Conservation (phyloP, 2,888 invertebrate genomes). For the Hemistola chrysoprasaria region DNA sequence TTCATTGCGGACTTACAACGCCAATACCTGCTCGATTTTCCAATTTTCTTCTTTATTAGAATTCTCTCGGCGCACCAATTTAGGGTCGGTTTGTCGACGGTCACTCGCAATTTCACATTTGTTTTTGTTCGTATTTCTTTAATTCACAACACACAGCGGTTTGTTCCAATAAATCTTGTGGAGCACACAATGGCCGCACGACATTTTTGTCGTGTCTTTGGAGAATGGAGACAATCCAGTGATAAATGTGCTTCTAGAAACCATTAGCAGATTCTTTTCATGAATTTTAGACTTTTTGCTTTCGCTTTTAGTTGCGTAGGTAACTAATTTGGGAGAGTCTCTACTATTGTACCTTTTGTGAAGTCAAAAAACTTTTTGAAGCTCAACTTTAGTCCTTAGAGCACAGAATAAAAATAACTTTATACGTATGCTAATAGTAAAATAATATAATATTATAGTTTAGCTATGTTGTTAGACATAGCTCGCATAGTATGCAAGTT, state of each 20-base stretch:
- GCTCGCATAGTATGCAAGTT: too few relatives aligned
- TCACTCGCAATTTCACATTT: conserved; percentile 44
- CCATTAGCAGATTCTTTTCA: conserved; percentile 10
- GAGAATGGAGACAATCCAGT: conserved; percentile 28
- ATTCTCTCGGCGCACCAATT: conserved; percentile 45
- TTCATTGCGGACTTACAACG: conserved; percentile 17
- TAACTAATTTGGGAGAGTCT: too few relatives aligned
- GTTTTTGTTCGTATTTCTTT: conserved; percentile 51
- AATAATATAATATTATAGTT: too few relatives aligned
- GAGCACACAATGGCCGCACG: conserved; percentile 45
- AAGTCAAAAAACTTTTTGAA: too few relatives aligned
- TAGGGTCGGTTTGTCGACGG: conserved; percentile 47
- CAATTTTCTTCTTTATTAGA: conserved; percentile 55
- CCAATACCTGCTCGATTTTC: conserved; percentile 47
- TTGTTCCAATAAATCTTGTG: conserved; percentile 55
- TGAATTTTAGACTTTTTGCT: background rate
- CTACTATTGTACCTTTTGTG: too few relatives aligned
- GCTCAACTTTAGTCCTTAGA: too few relatives aligned
- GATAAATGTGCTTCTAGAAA: conserved; percentile 35
- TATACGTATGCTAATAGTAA: too few relatives aligned
- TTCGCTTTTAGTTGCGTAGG: too few relatives aligned
- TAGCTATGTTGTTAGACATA: too few relatives aligned
- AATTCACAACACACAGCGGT: conserved; percentile 46
- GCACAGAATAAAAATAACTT: too few relatives aligned
- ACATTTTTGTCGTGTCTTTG: conserved; percentile 43